Percentiles rank a stretch among this genome's conserved stretches.
phyloP scores from a whole-genome alignment of 2,888 invertebrate species.

The Euzophera pinguis region DNA sequence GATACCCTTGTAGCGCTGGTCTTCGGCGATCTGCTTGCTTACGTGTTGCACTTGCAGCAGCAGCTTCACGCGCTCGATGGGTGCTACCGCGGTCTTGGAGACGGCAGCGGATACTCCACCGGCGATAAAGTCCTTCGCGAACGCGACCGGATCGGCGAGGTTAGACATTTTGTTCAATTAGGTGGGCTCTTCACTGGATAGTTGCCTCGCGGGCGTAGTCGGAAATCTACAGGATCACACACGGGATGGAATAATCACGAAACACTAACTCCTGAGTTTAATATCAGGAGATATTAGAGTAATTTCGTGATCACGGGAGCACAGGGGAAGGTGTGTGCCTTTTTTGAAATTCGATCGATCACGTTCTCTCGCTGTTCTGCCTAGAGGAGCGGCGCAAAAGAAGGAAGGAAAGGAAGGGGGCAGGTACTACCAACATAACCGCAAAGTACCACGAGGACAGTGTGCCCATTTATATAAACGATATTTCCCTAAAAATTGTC shows the following conservation, averaged over 20 bases:
- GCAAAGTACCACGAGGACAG: conserved; percentile 72
- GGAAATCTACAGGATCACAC: conserved; percentile 57
- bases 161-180: conserved; percentile 71
- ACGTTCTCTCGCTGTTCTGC: conserved; percentile 76
- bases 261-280: conserved; percentile 73
- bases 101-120: conserved; percentile 97
- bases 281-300: conserved; percentile 71
- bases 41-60: conserved; percentile 97
- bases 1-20: conserved; percentile 96
- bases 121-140: conserved; percentile 95
- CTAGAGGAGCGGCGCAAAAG: conserved; percentile 75
- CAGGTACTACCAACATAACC: conserved; percentile 67
- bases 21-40: conserved; percentile 93
- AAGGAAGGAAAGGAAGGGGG: conserved; percentile 76
- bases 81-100: conserved; percentile 97
- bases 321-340: conserved; percentile 77
- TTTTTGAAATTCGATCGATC: conserved; percentile 80
- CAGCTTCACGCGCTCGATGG: conserved; percentile 97
- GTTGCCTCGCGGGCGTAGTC: conserved; percentile 56
- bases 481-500: conserved; percentile 25
- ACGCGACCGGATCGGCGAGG: conserved; percentile 88
- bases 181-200: conserved; percentile 55
- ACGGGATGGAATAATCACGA: conserved; percentile 72
- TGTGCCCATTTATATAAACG: conserved; percentile 34
- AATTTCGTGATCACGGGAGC: conserved; percentile 77